Base-by-base conservation (phyloP, 2,113 vertebrate genomes). In the Numida meleagris region DNA sequence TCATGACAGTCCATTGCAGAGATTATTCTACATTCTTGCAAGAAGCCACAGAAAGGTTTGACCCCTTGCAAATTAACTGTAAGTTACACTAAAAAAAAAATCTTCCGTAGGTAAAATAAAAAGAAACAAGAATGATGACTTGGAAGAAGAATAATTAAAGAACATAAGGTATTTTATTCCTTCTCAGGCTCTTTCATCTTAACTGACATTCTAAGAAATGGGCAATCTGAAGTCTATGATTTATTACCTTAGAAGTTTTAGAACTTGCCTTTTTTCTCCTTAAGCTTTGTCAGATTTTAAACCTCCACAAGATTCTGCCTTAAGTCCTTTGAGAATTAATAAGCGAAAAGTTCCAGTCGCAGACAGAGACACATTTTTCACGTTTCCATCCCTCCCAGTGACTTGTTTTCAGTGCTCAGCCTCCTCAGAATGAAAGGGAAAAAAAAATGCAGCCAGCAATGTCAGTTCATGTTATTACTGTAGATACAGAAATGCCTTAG, bases 351-450 rank as follows among this genome's bases (percentile, higher is more conserved):
- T 94, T 96, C 68, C 82, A 78, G n/a, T 79, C 92, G 73, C 76
- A 93, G 82, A 90, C 75, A 80, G 92, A 95, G 86, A 88, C 88
- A 86, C 34, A 91, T 96, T 97, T 95, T 95, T 95, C 82, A 93
- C 0, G 6, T 85, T 93, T 83, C 38, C 68, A 40, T 95, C 91
- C 76, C 72, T 95, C 86, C 48, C 21, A 75, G 70, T 75, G 82
- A 93, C 92, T 95, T 94, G 76, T 88, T 91, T 93, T 95, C 86
- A 2, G 1, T 68, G 75, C 89, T 93, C 61, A 75, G 61, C 33
- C 68, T 89, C 57, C 66, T 51, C 76, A 88, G 71, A 95, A 90
- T 66, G 88, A 92, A 95, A 95, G 65, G 57, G 40, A n/a, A 36
- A 51, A 79, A 78, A 83, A 90, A 70, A 1, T 74, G 42, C 63